Base-by-base conservation (phyloP, 92 coral and sea anemone genomes). In the Paramuricea clavata region DNA sequence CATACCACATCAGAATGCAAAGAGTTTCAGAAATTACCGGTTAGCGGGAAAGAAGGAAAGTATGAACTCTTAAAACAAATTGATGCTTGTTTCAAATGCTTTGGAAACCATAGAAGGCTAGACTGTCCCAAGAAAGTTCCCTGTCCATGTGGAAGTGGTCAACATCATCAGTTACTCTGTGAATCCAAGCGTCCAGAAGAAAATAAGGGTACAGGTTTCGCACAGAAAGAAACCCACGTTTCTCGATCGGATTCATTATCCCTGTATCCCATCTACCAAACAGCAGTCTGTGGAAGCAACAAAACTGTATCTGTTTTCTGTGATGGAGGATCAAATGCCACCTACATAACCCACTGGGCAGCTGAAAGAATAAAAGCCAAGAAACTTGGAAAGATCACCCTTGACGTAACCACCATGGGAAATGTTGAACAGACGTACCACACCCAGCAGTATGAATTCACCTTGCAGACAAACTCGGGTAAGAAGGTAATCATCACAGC, bases 371-470 rank as follows among this genome's bases (percentile, higher is more conserved):
- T 85, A 36, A 85, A 75, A 28, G 88, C 83, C 27, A 74, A 75
- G 83, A 85, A 50, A 22, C 83, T 85, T 34, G 81, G 59, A 21
- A 85, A 39, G 43, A 43, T 56, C 44, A 85, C 83, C 21, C 49
- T 74, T 13, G 83, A 85, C 41, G 83, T 74, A 1, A 85, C 88
- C 31, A 74, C 88, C 8, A 85, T 85, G 88, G 88, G 88, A 0
- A 74, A 85, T 75, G 83, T 85, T 4, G 88, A 85, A 49, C 49
- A 74, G 56, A 85, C 88, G 3, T 71, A 85, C 56, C 9, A 21
- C 74, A 85, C 88, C 12, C 47, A 49, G 19, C 90, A 89, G 60
- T 91, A 85, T 68, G 74, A 80, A 70, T 88, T 91, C 42, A 47
- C 90, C 21, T n/a, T 89, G n/a, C 44, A n/a, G 64, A 76, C 92